These are phyloP conservation scores for Prunella fulvescens DNA, from an alignment of 2,113 vertebrate genomes.

Conservation along the genomic window DNA sequence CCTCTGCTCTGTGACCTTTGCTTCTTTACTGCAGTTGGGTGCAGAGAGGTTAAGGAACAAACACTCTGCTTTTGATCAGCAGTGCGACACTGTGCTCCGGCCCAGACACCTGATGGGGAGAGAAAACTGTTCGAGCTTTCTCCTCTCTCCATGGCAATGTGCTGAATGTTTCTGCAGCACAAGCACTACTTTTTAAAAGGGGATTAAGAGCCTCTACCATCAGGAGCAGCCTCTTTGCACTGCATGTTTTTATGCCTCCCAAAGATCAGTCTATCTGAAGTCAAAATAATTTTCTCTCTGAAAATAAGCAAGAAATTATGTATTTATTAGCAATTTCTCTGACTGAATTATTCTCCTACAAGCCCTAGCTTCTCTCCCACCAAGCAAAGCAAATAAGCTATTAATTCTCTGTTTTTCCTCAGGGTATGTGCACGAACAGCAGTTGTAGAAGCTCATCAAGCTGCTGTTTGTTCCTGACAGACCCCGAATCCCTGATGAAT, in stretches of 20 bases:
- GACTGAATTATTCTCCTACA: neutral
- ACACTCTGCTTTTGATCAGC: conserved; percentile 30
- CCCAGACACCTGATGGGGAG: neutral
- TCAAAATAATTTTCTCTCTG: neutral
- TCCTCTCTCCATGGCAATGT: neutral
- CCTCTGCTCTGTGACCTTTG: conserved; percentile 12
- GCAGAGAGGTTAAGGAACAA: conserved; percentile 10
- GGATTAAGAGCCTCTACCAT: neutral
- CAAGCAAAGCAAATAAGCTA: conserved; percentile 53
- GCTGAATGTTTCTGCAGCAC: neutral
- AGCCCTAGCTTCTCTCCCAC: conserved; percentile 1
- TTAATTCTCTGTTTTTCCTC: conserved; percentile 51
- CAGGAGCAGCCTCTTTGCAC: neutral
- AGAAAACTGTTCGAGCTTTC: neutral
- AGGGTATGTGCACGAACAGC: neutral
- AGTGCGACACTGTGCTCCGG: neutral
- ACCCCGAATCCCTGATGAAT: neutral
- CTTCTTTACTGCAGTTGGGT: neutral
- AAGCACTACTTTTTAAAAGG: neutral
- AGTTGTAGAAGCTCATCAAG: conserved; percentile 52
- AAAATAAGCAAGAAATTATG: conserved; percentile 8
- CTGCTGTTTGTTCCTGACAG: conserved; percentile 36
- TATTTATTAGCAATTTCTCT: conserved; percentile 29
- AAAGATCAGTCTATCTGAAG: neutral
- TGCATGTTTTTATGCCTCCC: neutral